Evolutionary conservation across 1,140 invertebrate genomes (phyloP).

Genomic region (Hyles euphorbiae): DNA sequence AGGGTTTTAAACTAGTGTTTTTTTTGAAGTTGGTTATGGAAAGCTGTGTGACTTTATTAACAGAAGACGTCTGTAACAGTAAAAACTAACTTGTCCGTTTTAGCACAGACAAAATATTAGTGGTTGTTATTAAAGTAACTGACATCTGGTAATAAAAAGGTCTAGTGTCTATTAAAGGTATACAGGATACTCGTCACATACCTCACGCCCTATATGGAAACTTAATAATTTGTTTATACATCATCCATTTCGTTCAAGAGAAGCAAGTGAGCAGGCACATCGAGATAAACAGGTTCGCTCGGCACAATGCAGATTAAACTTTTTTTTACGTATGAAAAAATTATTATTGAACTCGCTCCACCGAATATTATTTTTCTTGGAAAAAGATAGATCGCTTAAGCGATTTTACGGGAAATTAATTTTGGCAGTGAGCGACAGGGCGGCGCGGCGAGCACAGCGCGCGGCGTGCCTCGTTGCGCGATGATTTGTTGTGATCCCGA

Average conservation of each 20-base stretch:
- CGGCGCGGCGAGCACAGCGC: slow-evolving; percentile 25
- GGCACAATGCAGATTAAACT: slow-evolving; percentile 43
- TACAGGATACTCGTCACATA: slow-evolving; percentile 24
- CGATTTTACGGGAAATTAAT: slow-evolving; percentile 69
- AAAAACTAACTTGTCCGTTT: slow-evolving; percentile 41
- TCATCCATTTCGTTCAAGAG: slow-evolving; percentile 35
- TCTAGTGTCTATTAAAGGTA: slow-evolving; percentile 23
- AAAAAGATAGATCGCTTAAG: slow-evolving; percentile 63
- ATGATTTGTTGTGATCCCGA: slow-evolving; percentile 54
- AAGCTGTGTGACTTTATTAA: too few species aligned
- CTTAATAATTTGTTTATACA: slow-evolving; percentile 58
- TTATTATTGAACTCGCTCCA: slow-evolving; percentile 39
- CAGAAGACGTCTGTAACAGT: background rate
- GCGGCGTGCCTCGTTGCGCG: slow-evolving; percentile 20
- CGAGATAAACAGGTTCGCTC: slow-evolving; percentile 40
- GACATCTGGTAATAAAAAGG: slow-evolving; percentile 25
- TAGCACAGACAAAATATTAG: slow-evolving; percentile 32
- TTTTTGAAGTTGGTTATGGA: too few species aligned
- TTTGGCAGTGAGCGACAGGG: slow-evolving; percentile 57
- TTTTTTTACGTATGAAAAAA: slow-evolving; percentile 38
- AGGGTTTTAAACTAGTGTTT: too few species aligned
- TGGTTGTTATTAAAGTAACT: slow-evolving; percentile 46
- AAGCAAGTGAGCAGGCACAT: slow-evolving; percentile 27
- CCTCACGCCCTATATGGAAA: slow-evolving; percentile 43
- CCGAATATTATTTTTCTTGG: slow-evolving; percentile 59